Conservation (phyloP, 1,140 invertebrate species). For the Sycophila sp. region DNA sequence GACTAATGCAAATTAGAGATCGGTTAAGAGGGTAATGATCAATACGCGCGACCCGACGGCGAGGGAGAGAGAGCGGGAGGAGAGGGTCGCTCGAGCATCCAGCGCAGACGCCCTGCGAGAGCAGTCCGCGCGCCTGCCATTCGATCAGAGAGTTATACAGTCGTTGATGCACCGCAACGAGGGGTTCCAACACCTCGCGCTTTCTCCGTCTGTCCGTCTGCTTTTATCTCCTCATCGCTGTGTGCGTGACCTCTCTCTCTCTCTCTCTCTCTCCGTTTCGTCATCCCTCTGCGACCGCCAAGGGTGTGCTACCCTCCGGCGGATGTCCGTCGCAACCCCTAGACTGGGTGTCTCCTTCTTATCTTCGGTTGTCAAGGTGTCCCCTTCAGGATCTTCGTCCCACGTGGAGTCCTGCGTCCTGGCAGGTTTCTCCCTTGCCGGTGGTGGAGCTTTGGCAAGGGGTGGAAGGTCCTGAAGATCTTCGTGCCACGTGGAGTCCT, state of each 20-base stretch:
- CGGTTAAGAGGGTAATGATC: conserved; percentile 66
- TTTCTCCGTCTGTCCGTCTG: not conserved
- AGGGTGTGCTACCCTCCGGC: conserved; percentile 61
- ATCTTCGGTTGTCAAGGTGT: conserved; percentile 39
- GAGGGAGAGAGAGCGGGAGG: conserved; percentile 27
- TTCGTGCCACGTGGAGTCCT: not conserved
- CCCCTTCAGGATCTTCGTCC: not conserved
- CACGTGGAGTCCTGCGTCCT: not conserved
- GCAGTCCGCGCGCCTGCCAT: conserved; percentile 39
- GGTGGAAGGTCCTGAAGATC: not conserved
- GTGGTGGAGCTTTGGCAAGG: no score
- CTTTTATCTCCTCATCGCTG: not conserved
- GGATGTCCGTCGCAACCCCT: conserved; percentile 51
- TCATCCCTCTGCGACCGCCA: no score
- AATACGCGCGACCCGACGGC: conserved; percentile 47
- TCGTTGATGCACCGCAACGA: conserved; percentile 38
- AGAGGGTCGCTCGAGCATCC: no score
- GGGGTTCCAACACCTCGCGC: not conserved
- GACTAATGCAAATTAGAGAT: conserved; percentile 63
- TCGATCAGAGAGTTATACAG: conserved; percentile 56
- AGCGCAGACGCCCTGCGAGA: conserved; percentile 53
- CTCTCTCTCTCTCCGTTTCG: no score
- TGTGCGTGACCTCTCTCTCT: no score
- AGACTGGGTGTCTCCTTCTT: conserved; percentile 42
- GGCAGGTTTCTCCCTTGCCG: conserved; percentile 23